Evolutionary conservation across 2,888 invertebrate species (phyloP), one percentile per base, ranked within the genome.

Genomic region (Brachylomia viminalis): DNA sequence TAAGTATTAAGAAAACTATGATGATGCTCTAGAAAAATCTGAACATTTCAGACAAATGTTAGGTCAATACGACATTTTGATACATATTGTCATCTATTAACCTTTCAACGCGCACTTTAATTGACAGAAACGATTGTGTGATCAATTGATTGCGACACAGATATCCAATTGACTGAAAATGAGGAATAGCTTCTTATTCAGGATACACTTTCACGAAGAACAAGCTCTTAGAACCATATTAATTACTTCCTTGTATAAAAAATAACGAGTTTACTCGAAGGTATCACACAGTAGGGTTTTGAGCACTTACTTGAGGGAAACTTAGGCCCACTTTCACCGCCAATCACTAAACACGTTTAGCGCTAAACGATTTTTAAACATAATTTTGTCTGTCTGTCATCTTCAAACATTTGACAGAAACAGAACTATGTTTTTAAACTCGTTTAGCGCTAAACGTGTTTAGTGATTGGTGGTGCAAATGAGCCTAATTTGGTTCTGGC

Each of bases 41-140:
- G n/a, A 13, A 54, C n/a, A 54, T 54, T 54, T 52, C 52, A 52
- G 52, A 4, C 10, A 52, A 52, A 52, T 23, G 23, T 23, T n/a
- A n/a, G 11, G 52, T n/a, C n/a, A n/a, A 13, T 54, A 56, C 56
- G 56, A 27, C 13, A 56, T 56, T 15, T 27, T 27, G 15, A 56
- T n/a, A 52, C 52, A 23, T 52, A 52, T 13, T 56, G 54, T 13
- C n/a, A 54, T n/a, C 11, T 13, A n/a, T 27, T 17, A 30, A 17
- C 17, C 58, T 30, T 58, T 30, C 27, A 58, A 58, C 58, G 30
- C 30, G n/a, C 52, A 52, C 17, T 30, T 72, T 72, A 68, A 72
- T 72, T 33, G 67, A 47, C 67, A 72, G 42, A 2, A 11, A 45
- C 67, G 56, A 72, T 67, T 67, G 56, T 38, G 58, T 58, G 54